phyloP scores from a whole-genome alignment of 2,797 vertebrate species.

The Emydoidea blandingii region DNA sequence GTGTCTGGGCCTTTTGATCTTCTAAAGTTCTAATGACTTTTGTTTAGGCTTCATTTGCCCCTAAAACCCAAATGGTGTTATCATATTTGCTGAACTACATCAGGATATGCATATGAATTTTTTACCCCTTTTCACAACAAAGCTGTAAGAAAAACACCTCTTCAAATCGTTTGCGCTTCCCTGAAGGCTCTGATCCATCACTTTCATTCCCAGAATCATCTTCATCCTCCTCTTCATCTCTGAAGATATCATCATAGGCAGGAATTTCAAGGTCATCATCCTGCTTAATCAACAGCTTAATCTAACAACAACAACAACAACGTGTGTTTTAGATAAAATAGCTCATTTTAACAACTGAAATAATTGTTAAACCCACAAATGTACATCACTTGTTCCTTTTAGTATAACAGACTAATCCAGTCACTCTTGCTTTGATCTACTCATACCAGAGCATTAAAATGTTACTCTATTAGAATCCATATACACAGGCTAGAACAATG shows the following conservation, averaged over 20 bases:
- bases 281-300: slow-evolving; percentile 94
- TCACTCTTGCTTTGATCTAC: background rate
- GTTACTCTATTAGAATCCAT: rapidly evolving
- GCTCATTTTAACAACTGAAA: background rate
- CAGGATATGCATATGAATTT: rapidly evolving
- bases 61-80: background rate
- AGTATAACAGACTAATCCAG: background rate
- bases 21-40: background rate
- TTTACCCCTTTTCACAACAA: background rate
- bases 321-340: background rate
- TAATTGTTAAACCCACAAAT: background rate
- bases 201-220: slow-evolving; percentile 90
- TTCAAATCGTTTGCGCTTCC: slow-evolving; percentile 92
- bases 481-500: background rate
- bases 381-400: background rate
- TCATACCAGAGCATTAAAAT: background rate
- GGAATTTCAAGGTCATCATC: slow-evolving; percentile 94
- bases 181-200: slow-evolving; percentile 89
- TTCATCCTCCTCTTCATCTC: slow-evolving; percentile 87
- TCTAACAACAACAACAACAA: slow-evolving; percentile 73
- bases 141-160: slow-evolving; percentile 79
- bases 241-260: slow-evolving; percentile 95
- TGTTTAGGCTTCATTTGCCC: background rate
- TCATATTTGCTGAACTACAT: background rate
- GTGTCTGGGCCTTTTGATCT: background rate